Evolutionary conservation across 92 coral and sea anemone species (phyloP).

Genomic region (Metridium senile): DNA sequence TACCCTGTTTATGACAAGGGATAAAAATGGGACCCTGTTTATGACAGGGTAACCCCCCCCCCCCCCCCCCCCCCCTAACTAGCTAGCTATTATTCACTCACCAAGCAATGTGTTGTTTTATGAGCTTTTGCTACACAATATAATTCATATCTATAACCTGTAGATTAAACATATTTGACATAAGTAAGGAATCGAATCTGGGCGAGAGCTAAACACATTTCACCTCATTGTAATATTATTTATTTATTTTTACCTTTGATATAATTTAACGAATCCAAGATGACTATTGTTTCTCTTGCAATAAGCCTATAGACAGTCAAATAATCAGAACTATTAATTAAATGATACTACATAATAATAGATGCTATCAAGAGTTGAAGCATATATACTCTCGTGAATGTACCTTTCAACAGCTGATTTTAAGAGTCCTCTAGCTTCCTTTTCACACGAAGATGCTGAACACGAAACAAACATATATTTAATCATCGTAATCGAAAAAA

Average conservation of each 20-base stretch:
- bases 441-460: constrained; percentile 82
- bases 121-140: constrained; percentile 96
- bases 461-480: background rate
- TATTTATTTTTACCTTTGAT: constrained; percentile 99
- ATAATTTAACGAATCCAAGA: constrained; percentile 90
- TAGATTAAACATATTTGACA: background rate
- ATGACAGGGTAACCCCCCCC: too few species aligned
- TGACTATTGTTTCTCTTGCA: constrained; percentile 87
- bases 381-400: background rate
- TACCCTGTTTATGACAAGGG: too few species aligned
- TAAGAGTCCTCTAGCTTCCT: constrained; percentile 79
- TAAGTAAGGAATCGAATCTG: too few species aligned
- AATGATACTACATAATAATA: too few species aligned
- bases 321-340: background rate
- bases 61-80: too few species aligned
- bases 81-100: constrained; percentile 44
- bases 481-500: background rate
- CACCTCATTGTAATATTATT: too few species aligned
- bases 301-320: constrained; percentile 56
- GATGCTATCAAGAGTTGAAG: too few species aligned
- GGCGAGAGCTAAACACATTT: too few species aligned
- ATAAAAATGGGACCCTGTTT: too few species aligned
- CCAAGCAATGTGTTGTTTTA: constrained; percentile 92
- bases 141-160: constrained; percentile 92
- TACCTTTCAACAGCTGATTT: constrained; percentile 96